These are phyloP conservation scores for Scyliorhinus canicula DNA, from an alignment of 2,797 vertebrate genomes.

Conservation along the genomic window DNA sequence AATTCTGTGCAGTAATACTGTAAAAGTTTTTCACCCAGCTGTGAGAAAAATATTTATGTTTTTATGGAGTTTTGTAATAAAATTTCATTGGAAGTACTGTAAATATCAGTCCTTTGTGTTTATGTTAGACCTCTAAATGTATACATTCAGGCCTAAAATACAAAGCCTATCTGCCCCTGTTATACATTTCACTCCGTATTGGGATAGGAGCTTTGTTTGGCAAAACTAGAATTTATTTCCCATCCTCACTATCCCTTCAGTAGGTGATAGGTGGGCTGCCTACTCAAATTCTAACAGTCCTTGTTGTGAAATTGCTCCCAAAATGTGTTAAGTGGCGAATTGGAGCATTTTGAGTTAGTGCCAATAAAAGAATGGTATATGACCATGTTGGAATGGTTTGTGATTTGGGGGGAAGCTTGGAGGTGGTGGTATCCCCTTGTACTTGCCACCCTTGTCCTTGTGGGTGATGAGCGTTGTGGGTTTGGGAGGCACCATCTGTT, in stretches of 20 bases:
- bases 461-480: not conserved
- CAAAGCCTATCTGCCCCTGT: not conserved
- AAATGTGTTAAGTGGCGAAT: not conserved
- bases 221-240: not conserved
- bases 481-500: not conserved
- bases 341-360: too few species aligned
- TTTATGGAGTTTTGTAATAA: constrained; percentile 53
- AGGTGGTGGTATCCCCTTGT: not conserved
- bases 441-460: not conserved
- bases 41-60: constrained; percentile 53
- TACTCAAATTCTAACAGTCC: not conserved
- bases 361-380: not conserved
- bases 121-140: not conserved
- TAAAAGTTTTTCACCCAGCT: constrained; percentile 34
- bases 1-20: constrained; percentile 20
- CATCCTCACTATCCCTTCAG: not conserved
- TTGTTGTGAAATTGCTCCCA: not conserved
- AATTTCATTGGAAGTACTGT: constrained; percentile 45
- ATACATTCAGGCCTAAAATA: not conserved
- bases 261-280: not conserved
- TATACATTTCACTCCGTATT: not conserved
- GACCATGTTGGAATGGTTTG: not conserved
- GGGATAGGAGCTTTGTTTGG: not conserved
- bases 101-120: not conserved
- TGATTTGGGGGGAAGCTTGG: not conserved